Percentiles rank a stretch among this genome's conserved stretches.
Conservation (phyloP, 2,888 invertebrate genomes). For the Drosophila bunnanda region DNA sequence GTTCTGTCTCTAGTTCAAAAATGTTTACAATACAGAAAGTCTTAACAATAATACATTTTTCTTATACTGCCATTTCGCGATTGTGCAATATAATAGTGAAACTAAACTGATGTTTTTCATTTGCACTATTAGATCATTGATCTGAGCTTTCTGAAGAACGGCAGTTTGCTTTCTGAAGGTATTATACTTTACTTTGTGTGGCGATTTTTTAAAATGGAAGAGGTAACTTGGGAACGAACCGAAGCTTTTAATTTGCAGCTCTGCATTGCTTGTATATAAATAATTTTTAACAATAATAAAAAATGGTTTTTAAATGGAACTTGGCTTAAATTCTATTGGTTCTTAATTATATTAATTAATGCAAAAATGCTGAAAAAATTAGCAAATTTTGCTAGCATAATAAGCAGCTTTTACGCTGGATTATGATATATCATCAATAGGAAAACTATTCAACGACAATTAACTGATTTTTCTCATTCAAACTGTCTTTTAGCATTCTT, state of each 20-base stretch:
- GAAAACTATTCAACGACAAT: neutral
- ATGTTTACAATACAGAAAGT: neutral
- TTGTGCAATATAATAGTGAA: constrained; percentile 3
- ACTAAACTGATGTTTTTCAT: constrained; percentile 8
- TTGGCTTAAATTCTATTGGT: constrained; percentile 7
- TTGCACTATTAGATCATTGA: constrained; percentile 29
- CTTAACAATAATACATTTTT: neutral
- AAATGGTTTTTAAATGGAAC: constrained; percentile 5
- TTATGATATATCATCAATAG: constrained; percentile 1
- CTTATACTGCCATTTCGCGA: neutral
- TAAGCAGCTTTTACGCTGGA: constrained; percentile 18
- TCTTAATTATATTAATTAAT: constrained; percentile 1
- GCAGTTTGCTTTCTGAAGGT: constrained; percentile 14
- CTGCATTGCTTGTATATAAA: constrained; percentile 36
- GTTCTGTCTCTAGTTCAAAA: neutral
- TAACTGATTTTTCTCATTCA: constrained; percentile 24
- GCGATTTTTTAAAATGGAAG: constrained; percentile 15
- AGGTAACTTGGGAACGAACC: constrained; percentile 17
- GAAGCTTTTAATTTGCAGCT: constrained; percentile 32
- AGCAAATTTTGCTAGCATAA: constrained; percentile 9
- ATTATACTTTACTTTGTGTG: constrained; percentile 8
- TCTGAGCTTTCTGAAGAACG: constrained; percentile 20
- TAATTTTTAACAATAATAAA: constrained; percentile 16
- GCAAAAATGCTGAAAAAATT: constrained; percentile 18
- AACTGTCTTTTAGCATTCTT: constrained; percentile 16